A percentile compares a stretch with the other conserved stretches of the same genome.
These are phyloP conservation scores for Buphagus erythrorhynchus DNA, from an alignment of 2,797 vertebrate species.

Conservation along the genomic window DNA sequence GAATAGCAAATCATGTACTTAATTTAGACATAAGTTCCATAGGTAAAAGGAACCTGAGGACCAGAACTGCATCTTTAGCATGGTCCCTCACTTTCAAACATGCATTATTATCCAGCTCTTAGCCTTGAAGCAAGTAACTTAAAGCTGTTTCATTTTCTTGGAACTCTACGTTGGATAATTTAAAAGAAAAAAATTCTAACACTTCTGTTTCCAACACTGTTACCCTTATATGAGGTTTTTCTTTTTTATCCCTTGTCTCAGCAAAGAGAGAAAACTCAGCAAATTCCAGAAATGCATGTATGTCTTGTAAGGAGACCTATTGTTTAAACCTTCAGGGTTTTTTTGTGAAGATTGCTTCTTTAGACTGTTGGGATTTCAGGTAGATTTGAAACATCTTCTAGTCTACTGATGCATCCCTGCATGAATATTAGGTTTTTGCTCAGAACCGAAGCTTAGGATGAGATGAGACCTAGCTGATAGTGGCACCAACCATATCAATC, in stretches of 20 bases:
- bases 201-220: not conserved
- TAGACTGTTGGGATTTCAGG: not conserved
- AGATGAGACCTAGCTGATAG: not conserved
- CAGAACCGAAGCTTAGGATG: not conserved
- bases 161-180: not conserved
- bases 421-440: not conserved
- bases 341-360: not conserved
- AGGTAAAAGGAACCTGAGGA: not conserved
- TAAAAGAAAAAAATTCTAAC: not conserved
- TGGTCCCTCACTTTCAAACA: not conserved
- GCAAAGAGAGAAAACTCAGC: not conserved
- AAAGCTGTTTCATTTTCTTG: not conserved
- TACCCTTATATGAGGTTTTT: not conserved
- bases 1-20: not conserved
- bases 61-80: not conserved
- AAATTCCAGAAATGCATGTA: not conserved
- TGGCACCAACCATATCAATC: not conserved
- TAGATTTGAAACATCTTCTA: not conserved
- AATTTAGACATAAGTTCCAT: not conserved
- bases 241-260: not conserved
- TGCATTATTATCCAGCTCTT: not conserved
- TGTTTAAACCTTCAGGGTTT: fast-evolving
- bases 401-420: not conserved
- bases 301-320: not conserved
- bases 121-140: not conserved